Evolutionary conservation across 1,140 invertebrate genomes (phyloP).

Genomic region (Littorina saxatilis): DNA sequence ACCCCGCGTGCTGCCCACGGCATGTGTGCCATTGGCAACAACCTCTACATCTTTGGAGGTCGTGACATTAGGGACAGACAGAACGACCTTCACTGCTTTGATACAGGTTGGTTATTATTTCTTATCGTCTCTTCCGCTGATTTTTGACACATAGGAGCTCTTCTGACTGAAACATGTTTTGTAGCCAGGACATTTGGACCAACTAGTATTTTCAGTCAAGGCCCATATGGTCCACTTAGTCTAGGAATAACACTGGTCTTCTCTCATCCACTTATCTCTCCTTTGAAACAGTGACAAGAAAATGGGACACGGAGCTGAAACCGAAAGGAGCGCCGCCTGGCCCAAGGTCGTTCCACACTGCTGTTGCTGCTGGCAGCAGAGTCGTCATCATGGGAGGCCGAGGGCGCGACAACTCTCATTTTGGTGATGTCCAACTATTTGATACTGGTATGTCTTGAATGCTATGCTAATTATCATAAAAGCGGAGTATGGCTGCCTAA

Average conservation of each 20-base stretch:
- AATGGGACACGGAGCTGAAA: constrained; percentile 65
- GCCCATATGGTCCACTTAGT: too few relatives aligned
- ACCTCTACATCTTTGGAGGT: constrained; percentile 73
- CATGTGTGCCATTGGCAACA: constrained; percentile 66
- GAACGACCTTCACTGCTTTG: constrained; percentile 73
- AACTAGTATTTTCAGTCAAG: too few relatives aligned
- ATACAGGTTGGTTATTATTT: constrained; percentile 70
- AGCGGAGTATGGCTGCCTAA: too few relatives aligned
- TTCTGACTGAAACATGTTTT: too few relatives aligned
- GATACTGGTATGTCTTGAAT: constrained; percentile 64
- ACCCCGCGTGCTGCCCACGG: constrained; percentile 71
- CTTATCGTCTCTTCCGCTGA: too few relatives aligned
- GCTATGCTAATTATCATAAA: too few relatives aligned
- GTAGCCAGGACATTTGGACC: too few relatives aligned
- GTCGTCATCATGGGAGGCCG: constrained; percentile 70
- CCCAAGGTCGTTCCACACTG: constrained; percentile 70
- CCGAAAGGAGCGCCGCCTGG: constrained; percentile 60
- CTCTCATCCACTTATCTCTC: too few relatives aligned
- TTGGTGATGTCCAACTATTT: constrained; percentile 69
- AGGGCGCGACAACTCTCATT: constrained; percentile 64
- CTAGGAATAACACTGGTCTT: too few relatives aligned
- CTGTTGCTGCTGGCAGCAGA: constrained; percentile 61
- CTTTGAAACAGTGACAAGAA: constrained; percentile 67
- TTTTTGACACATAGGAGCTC: too few relatives aligned
- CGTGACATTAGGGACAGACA: constrained; percentile 68